Evolutionary conservation across 2,113 vertebrate genomes (phyloP).

Genomic region (Recurvirostra avosetta): DNA sequence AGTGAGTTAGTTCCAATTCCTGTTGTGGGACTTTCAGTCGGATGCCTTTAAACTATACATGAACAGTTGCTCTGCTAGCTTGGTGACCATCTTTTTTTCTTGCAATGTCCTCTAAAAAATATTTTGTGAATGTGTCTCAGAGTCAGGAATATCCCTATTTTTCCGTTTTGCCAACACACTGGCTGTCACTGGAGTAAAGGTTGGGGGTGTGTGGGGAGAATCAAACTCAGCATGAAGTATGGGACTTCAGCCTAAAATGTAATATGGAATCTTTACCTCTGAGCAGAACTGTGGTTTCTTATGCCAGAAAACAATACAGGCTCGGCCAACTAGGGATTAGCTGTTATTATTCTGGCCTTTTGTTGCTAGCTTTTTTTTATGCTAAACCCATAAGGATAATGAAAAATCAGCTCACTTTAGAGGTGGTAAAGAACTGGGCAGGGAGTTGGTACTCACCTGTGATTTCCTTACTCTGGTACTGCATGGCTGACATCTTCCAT

Average conservation of each 20-base stretch:
- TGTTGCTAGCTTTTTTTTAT: neutral
- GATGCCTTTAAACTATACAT: conserved; percentile 15
- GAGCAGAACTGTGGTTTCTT: neutral
- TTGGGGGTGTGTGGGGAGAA: neutral
- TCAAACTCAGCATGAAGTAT: neutral
- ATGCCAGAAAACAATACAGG: neutral
- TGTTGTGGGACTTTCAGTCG: neutral
- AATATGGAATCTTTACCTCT: conserved; percentile 30
- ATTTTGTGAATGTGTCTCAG: neutral
- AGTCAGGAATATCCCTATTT: conserved; percentile 12
- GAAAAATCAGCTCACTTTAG: neutral
- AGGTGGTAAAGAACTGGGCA: neutral
- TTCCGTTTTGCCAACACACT: neutral
- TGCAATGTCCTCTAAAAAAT: conserved; percentile 10
- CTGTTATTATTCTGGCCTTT: neutral
- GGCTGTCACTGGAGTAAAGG: neutral
- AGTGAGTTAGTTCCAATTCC: neutral
- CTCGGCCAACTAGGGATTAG: neutral
- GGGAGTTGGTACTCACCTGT: neutral
- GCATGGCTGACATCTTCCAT: neutral
- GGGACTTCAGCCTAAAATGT: conserved; percentile 33
- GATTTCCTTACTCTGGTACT: neutral
- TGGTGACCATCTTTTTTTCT: neutral
- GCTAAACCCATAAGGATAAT: neutral
- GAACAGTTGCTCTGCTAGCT: neutral